Conservation (phyloP, 2,888 invertebrate genomes). For the Nephrotoma appendiculata region DNA sequence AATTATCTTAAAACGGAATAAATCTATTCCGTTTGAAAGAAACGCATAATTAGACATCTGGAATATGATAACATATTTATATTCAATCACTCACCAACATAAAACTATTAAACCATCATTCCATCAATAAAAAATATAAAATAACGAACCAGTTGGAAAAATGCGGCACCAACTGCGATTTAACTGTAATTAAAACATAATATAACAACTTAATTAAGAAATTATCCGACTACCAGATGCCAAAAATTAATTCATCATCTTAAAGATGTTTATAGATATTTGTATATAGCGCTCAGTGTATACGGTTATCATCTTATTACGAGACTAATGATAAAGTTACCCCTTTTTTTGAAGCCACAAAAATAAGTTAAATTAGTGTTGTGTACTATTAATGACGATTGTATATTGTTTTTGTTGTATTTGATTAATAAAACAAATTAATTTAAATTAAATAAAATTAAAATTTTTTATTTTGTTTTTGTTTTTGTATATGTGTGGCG, state of each 20-base stretch:
- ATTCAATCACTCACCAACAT: background rate
- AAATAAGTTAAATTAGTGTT: background rate
- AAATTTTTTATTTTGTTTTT: background rate
- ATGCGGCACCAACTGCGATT: background rate
- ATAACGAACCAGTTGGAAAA: background rate
- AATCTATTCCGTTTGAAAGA: background rate
- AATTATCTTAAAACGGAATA: background rate
- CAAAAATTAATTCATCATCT: background rate
- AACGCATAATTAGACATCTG: background rate
- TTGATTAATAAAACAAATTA: background rate
- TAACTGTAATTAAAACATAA: background rate
- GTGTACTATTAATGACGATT: background rate
- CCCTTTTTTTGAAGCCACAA: background rate
- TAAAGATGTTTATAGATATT: background rate
- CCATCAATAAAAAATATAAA: background rate
- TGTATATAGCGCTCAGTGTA: background rate
- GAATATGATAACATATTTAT: background rate
- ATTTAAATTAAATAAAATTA: background rate
- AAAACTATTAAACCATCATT: background rate
- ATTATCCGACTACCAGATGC: background rate
- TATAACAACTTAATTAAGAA: background rate
- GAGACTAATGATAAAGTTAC: background rate
- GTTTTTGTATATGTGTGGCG: background rate
- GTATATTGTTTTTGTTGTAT: background rate
- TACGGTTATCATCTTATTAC: background rate